These are phyloP conservation scores for Heterochromis multidens DNA, from an alignment of 2,113 vertebrate genomes.

Conservation along the genomic window DNA sequence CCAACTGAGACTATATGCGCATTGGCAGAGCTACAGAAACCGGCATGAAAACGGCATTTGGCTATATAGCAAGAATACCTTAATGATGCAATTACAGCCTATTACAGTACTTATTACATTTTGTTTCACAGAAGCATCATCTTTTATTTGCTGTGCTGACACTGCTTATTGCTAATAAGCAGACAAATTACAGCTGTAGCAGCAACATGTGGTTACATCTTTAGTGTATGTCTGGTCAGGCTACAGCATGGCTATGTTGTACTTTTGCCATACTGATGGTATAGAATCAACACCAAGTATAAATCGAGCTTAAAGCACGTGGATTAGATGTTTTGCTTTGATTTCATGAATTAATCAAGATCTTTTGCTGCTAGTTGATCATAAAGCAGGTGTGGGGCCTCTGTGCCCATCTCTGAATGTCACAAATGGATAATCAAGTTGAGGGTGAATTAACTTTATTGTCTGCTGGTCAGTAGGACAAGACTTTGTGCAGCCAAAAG, in stretches of 20 bases:
- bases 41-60: neutral
- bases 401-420: neutral
- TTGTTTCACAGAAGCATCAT: neutral
- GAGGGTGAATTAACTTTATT: constrained; percentile 17
- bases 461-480: constrained; percentile 30
- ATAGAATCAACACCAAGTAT: neutral
- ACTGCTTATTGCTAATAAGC: fast-evolving
- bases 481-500: constrained; percentile 37
- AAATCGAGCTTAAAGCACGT: neutral
- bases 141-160: neutral
- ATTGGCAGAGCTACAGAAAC: neutral
- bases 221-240: neutral
- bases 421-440: constrained; percentile 19
- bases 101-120: neutral
- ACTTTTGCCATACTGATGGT: neutral
- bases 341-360: neutral
- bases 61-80: neutral
- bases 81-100: neutral
- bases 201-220: neutral
- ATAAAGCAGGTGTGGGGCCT: constrained; percentile 16
- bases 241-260: neutral
- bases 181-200: neutral
- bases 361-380: neutral
- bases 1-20: neutral
- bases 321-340: neutral